Conservation (phyloP, 2,113 vertebrate genomes). For the Zapornia atra region DNA sequence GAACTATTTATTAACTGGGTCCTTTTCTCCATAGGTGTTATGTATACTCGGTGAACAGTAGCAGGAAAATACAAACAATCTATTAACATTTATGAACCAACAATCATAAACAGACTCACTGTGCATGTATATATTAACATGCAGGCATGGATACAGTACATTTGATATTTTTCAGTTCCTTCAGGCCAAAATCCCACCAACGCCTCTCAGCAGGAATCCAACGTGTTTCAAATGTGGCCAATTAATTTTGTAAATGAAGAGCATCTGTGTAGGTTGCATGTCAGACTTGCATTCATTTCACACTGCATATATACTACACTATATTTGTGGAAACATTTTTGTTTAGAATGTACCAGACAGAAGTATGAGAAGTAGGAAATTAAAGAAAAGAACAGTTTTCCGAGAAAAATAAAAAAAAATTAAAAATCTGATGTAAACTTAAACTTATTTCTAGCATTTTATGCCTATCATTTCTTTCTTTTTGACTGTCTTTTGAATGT, state of each 20-base stretch:
- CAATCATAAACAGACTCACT: background rate
- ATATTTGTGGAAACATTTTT: background rate
- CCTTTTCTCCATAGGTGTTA: background rate
- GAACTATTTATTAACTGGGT: background rate
- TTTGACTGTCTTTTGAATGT: background rate
- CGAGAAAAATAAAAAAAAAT: rapidly evolving
- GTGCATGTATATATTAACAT: background rate
- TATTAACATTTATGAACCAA: background rate
- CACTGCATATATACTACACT: background rate
- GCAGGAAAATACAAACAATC: background rate
- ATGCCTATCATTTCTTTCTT: background rate
- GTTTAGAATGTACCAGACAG: background rate
- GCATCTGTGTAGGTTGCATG: background rate
- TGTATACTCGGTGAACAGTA: background rate
- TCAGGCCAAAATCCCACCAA: background rate
- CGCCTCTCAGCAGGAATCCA: background rate
- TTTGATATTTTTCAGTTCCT: background rate
- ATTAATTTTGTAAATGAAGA: conserved; percentile 22
- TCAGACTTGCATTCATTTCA: background rate
- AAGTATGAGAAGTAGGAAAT: background rate
- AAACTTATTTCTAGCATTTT: background rate
- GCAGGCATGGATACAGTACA: background rate
- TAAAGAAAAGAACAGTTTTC: background rate
- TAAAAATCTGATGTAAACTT: background rate
- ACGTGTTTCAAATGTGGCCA: background rate